Evolutionary conservation across 2,797 vertebrate species (phyloP).

Genomic region (Neomorphus geoffroyi): DNA sequence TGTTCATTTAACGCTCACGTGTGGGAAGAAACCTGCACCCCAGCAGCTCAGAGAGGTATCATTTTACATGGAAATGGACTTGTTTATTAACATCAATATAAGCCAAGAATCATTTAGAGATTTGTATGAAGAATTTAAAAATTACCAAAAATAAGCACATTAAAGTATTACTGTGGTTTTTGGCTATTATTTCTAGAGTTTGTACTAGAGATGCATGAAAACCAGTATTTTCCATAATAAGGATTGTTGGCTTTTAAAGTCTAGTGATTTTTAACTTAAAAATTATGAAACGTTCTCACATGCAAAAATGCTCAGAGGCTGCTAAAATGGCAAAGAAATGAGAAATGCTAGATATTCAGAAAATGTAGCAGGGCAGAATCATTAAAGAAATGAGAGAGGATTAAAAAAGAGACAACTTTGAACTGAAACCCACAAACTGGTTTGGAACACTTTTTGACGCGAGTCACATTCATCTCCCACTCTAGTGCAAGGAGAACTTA

Average conservation of each 20-base stretch:
- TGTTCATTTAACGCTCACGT: not conserved
- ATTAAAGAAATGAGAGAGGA: slow-evolving; percentile 34
- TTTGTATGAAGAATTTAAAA: slow-evolving; percentile 23
- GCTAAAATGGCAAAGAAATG: slow-evolving; percentile 46
- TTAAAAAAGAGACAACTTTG: not conserved
- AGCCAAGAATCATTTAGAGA: slow-evolving; percentile 5
- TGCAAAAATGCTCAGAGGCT: slow-evolving; percentile 21
- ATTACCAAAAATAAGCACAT: slow-evolving; percentile 36
- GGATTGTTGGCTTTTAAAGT: slow-evolving; percentile 43
- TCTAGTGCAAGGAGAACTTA: not conserved
- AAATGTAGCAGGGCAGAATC: not conserved
- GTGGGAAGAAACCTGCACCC: not conserved
- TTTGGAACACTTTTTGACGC: not conserved
- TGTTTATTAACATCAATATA: fast-evolving
- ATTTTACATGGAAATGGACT: slow-evolving; percentile 3
- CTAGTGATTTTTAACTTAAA: slow-evolving; percentile 32
- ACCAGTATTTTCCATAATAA: slow-evolving; percentile 56
- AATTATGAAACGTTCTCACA: slow-evolving; percentile 39
- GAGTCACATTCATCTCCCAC: not conserved
- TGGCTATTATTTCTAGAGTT: not conserved
- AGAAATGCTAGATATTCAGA: slow-evolving; percentile 46
- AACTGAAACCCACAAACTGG: not conserved
- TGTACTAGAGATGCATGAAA: not conserved
- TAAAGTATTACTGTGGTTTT: not conserved
- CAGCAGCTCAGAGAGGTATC: not conserved